phyloP scores from a whole-genome alignment of 2,888 invertebrate species.

The Elgonia sp. region DNA sequence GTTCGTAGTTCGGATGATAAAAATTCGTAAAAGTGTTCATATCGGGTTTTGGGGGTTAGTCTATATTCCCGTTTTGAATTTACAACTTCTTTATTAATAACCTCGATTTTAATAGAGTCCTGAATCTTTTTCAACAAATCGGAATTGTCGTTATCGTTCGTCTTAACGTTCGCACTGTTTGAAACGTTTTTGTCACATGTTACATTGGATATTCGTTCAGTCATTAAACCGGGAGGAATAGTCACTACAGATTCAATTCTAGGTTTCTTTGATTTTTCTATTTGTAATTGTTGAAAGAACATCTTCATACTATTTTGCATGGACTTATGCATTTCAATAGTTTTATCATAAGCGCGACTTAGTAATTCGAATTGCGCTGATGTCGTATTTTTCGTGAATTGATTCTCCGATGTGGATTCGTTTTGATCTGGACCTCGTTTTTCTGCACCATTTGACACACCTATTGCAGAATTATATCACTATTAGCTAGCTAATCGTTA shows the following conservation, averaged over 20 bases:
- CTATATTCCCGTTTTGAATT: constrained; percentile 67
- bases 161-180: background rate
- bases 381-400: background rate
- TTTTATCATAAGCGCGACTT: too few species aligned
- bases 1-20: constrained; percentile 41
- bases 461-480: background rate
- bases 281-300: too few species aligned
- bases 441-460: constrained; percentile 1
- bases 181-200: too few species aligned
- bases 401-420: too few species aligned
- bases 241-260: too few species aligned
- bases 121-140: background rate
- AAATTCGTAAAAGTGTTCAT: constrained; percentile 73
- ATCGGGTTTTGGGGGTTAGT: constrained; percentile 60
- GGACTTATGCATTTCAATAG: too few species aligned
- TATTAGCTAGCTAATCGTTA: too few species aligned
- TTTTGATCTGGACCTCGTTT: background rate
- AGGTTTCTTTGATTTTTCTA: too few species aligned
- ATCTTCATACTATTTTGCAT: too few species aligned
- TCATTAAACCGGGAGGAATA: too few species aligned
- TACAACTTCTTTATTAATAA: background rate
- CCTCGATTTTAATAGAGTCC: background rate
- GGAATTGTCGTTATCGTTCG: background rate
- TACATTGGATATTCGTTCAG: too few species aligned
- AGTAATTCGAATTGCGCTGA: background rate